These are phyloP conservation scores for Burhinus bistriatus DNA, from an alignment of 2,113 vertebrate genomes.

Conservation along the genomic window DNA sequence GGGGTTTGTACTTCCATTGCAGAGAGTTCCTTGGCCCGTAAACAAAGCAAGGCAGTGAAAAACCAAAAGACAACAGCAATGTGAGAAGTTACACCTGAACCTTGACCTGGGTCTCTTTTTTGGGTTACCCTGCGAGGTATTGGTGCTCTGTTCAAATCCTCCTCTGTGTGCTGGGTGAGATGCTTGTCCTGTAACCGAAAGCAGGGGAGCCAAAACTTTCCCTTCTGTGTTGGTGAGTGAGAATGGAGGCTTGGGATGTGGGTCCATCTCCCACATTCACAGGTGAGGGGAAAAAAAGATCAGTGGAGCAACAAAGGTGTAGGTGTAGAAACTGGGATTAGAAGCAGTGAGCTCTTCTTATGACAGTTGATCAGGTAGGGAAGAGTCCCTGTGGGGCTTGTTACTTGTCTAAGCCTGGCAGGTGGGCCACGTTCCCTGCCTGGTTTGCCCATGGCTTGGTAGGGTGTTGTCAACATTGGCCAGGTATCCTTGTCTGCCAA, in stretches of 20 bases:
- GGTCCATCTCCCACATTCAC: fast-evolving
- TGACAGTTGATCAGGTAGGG: background rate
- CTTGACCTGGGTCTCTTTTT: background rate
- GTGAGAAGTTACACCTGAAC: background rate
- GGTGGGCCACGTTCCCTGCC: background rate
- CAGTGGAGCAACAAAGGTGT: background rate
- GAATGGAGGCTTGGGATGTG: background rate
- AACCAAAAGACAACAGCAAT: background rate
- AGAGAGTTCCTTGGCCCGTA: background rate
- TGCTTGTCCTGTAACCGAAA: background rate
- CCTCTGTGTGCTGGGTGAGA: background rate
- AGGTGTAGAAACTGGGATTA: background rate
- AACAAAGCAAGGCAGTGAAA: background rate
- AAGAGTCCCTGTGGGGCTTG: background rate
- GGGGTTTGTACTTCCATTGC: background rate
- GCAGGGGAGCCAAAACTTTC: background rate
- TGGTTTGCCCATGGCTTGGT: background rate
- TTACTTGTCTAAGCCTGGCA: background rate
- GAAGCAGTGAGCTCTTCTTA: background rate
- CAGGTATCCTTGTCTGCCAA: background rate
- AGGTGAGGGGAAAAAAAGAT: background rate
- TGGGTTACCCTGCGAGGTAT: background rate
- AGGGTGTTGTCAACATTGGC: background rate
- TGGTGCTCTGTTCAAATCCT: background rate
- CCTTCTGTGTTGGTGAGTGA: background rate